These are phyloP conservation scores for Monoplex corrugatus DNA, from an alignment of 2,888 invertebrate species.

Conservation along the genomic window DNA sequence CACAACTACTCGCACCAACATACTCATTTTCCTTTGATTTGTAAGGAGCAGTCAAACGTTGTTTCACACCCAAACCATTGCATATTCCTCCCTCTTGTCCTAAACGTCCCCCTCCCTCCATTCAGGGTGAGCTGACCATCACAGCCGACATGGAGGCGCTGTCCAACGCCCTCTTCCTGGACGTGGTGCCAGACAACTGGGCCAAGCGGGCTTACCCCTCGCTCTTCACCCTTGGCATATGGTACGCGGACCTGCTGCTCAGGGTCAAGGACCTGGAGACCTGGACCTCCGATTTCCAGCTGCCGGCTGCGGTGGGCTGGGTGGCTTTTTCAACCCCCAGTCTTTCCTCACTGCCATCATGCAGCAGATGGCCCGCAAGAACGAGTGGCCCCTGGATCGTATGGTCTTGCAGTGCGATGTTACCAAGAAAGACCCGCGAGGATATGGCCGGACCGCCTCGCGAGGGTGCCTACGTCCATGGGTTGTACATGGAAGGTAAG, in stretches of 20 bases:
- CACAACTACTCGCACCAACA: too few relatives aligned
- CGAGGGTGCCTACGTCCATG: constrained; percentile 96
- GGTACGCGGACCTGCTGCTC: constrained; percentile 95
- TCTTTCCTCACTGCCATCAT: constrained; percentile 97
- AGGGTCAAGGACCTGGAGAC: constrained; percentile 90
- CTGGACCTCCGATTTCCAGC: constrained; percentile 94
- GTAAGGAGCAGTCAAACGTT: too few relatives aligned
- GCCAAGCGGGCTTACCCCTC: constrained; percentile 94
- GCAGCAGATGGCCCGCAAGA: constrained; percentile 97
- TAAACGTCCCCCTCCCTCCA: too few relatives aligned
- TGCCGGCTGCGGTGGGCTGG: constrained; percentile 94
- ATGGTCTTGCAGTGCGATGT: constrained; percentile 99
- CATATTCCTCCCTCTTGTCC: too few relatives aligned
- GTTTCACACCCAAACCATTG: too few relatives aligned
- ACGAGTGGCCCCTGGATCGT: constrained; percentile 96
- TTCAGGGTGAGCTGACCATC: constrained; percentile 95
- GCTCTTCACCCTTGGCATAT: constrained; percentile 91
- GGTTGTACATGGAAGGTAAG: constrained; percentile 96
- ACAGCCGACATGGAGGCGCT: constrained; percentile 98
- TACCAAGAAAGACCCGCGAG: constrained; percentile 97
- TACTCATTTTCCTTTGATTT: too few relatives aligned
- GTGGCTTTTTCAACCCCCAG: constrained; percentile 99
- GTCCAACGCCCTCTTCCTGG: constrained; percentile 94
- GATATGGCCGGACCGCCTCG: constrained; percentile 90
- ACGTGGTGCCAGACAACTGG: constrained; percentile 93